Percentiles rank a stretch among this genome's conserved stretches.
Conservation (phyloP, 2,113 vertebrate genomes). For the Excalfactoria chinensis region DNA sequence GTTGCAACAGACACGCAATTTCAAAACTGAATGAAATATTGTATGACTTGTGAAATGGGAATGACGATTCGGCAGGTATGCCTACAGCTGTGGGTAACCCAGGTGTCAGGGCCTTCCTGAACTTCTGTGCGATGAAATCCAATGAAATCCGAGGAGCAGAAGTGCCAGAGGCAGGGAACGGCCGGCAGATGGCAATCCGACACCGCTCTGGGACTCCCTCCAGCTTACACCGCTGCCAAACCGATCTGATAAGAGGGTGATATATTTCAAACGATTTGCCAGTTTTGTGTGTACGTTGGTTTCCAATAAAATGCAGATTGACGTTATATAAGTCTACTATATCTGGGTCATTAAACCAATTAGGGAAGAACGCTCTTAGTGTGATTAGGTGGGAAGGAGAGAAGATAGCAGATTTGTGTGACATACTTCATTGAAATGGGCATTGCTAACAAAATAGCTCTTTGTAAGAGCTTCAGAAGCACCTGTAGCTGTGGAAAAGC, state of each 20-base stretch:
- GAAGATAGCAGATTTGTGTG: conserved; percentile 2
- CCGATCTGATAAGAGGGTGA: not conserved
- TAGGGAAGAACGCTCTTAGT: not conserved
- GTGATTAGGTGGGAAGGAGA: not conserved
- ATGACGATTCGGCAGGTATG: not conserved
- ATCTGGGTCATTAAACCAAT: not conserved
- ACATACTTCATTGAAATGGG: conserved; percentile 2
- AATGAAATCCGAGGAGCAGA: not conserved
- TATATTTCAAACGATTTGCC: not conserved
- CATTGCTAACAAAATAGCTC: not conserved
- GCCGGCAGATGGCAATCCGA: conserved; percentile 60
- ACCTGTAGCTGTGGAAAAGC: not conserved
- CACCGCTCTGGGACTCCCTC: not conserved
- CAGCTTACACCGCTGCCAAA: not conserved
- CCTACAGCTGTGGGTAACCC: not conserved
- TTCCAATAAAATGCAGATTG: not conserved
- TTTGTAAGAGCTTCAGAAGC: conserved; percentile 41
- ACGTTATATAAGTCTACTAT: not conserved
- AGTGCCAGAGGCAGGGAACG: not conserved
- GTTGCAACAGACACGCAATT: not conserved
- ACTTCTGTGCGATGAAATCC: not conserved
- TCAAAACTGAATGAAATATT: not conserved
- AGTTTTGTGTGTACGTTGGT: not conserved
- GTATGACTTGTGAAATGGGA: not conserved
- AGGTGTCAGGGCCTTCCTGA: not conserved